Base-by-base conservation (phyloP, 2,888 invertebrate species). In the Drosophila setosimentum region DNA sequence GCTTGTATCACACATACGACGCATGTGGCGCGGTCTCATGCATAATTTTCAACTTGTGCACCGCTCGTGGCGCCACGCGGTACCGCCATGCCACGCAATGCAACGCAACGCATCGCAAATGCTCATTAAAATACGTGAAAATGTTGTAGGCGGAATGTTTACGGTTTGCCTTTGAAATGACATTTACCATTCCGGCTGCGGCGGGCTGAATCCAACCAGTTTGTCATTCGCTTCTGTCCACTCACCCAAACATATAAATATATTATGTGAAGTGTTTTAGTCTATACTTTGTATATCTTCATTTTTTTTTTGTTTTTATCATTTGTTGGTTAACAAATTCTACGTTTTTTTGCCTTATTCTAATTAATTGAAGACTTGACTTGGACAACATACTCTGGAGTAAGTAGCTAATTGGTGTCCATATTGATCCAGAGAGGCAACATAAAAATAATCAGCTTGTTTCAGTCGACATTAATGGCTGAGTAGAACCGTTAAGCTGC, bases 111-210 rank as follows among this genome's bases (percentile, higher is more conserved):
- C 59, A 72, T 40, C 55, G 62, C 74, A 80, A 86, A 76, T 82
- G 82, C 83, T 85, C 83, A 88, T 87, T 85, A 82, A 85, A 87
- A 87, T 75, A 78, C 78, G 69, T 68, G 64, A 70, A 81, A 84
- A 85, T 85, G 74, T 81, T 84, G 78, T 76, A 74, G 83, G 71
- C 76, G 74, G 69, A 82, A 87, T 86, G 76, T 76, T 75, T 71
- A 80, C 49, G 78, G 83, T 76, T 79, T 78, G 76, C 72, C 74
- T 84, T 84, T 78, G 82, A 76, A 86, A 80, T 87, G 87, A 50
- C 77, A 77, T 76, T 86, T 82, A 70, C 49, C 54, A 30, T 29
- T 45, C 73, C 76, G 73, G 61, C 69, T 45, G 75, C 76, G 73
- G 61, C 69, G 63, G 70, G 72, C 55, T 42, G 61, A 53, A 40